Evolutionary conservation across 1,140 invertebrate genomes (phyloP).

Genomic region (Stegodyphus mimosarum): DNA sequence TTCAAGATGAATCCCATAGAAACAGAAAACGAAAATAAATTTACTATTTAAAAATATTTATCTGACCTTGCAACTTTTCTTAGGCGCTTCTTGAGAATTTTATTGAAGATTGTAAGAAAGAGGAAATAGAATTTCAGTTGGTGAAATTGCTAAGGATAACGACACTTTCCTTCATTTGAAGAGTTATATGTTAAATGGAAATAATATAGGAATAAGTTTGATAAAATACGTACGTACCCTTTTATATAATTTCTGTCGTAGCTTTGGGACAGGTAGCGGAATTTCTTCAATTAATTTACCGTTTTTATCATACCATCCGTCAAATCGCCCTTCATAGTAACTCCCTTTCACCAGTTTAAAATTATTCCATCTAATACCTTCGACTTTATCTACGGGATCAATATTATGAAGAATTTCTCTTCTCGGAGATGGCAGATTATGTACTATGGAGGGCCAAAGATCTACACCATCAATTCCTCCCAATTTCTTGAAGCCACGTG

Average conservation of each 20-base stretch:
- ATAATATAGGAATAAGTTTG: no score
- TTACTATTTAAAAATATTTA: no score
- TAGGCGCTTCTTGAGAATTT: no score
- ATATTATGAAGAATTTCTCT: constrained; percentile 86
- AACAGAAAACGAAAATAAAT: no score
- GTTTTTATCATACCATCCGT: constrained; percentile 55
- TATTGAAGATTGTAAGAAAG: no score
- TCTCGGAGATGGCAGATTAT: constrained; percentile 74
- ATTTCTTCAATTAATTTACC: constrained; percentile 14
- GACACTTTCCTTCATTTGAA: no score
- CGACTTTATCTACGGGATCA: constrained; percentile 80
- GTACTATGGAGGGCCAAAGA: constrained; percentile 78
- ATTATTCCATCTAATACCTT: constrained; percentile 78
- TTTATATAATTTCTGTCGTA: constrained; percentile 9
- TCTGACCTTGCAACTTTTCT: no score
- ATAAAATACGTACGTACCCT: not conserved
- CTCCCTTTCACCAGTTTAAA: constrained; percentile 87
- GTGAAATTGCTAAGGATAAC: no score
- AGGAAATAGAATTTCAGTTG: no score
- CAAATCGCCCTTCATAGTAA: constrained; percentile 45
- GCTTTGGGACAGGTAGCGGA: not conserved
- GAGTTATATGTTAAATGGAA: no score
- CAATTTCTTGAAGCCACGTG: constrained; percentile 65
- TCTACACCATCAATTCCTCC: constrained; percentile 80
- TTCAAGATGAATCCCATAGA: no score